Base-by-base conservation (phyloP, 2,888 invertebrate genomes). In the Plagodis dolabraria region DNA sequence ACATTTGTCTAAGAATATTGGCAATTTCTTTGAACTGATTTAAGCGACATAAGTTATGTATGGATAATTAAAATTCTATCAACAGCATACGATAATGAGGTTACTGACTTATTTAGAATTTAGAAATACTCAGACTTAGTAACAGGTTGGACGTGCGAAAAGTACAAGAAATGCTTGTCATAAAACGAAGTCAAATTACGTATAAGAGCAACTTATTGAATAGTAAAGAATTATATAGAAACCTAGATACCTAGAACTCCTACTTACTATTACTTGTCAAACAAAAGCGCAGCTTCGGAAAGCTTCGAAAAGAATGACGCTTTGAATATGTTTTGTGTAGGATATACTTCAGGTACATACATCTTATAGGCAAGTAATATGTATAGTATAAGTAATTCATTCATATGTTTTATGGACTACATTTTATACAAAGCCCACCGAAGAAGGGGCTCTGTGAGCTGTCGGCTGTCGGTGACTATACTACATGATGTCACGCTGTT, bases 61-160 rank as follows among this genome's bases (percentile, higher is more conserved):
- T 7, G 43, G 38, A 33, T 47, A 69, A 79, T 76, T 75, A 76
- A 72, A 72, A 79, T 79, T 75, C 72, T 68, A 71, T 74, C 74
- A 69, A 68, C 70, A 70, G 69, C 68, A 69, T 74, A 71, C 71
- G 70, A 69, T 77, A 80, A 79, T 77, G 74, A 77, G 82, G 79
- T 78, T 76, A 72, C 56, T 64, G 61, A 67, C 61, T 65, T 22
- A 4, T 22, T 22, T 72, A 73, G 33, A 22, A 60, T 51, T 55
- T 47, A 53, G 58, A 53, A 55, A 56, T 74, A 66, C 11, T 53
- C 46, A n/a, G 69, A 67, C 56, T 62, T 67, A 58, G 59, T 62
- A 60, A 63, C 59, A 51, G 50, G 57, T 50, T 60, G 48, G 50
- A 51, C 34, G 36, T 48, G 50, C 53, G 35, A 47, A 57, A 57